Conservation (phyloP, 2,113 vertebrate genomes). For the Chlorocebus sabaeus region DNA sequence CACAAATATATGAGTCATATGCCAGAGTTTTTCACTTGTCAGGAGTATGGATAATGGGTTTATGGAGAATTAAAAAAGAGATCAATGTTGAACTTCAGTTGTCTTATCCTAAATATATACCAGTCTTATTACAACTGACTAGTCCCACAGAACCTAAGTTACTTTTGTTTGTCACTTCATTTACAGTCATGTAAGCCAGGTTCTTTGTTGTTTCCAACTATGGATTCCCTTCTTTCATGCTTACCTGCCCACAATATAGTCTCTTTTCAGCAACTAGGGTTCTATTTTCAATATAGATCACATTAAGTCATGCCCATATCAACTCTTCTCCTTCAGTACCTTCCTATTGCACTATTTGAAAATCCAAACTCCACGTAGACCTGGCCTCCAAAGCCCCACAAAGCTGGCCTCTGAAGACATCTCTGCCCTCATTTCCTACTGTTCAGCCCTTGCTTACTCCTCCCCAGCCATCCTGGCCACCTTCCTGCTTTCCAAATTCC, state of each 20-base stretch:
- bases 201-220: neutral
- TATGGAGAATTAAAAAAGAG: slow-evolving; percentile 54
- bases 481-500: neutral
- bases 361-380: neutral
- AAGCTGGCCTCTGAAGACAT: neutral
- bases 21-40: slow-evolving; percentile 68
- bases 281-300: neutral
- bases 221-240: neutral
- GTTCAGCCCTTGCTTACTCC: neutral
- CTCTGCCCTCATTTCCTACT: neutral
- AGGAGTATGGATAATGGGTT: slow-evolving; percentile 42
- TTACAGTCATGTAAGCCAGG: neutral
- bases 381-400: neutral
- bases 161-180: neutral
- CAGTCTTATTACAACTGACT: neutral
- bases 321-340: neutral
- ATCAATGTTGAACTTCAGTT: slow-evolving; percentile 40
- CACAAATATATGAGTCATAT: slow-evolving; percentile 77
- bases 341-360: neutral
- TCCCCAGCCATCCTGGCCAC: neutral
- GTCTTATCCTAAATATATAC: slow-evolving; percentile 37
- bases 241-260: neutral
- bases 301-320: neutral
- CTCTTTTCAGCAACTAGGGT: neutral
- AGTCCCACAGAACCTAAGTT: neutral